A percentile compares a stretch with the other conserved stretches of the same genome.
These are phyloP conservation scores for Myotis yumanensis DNA, from an alignment of 2,113 vertebrate genomes.

Conservation along the genomic window DNA sequence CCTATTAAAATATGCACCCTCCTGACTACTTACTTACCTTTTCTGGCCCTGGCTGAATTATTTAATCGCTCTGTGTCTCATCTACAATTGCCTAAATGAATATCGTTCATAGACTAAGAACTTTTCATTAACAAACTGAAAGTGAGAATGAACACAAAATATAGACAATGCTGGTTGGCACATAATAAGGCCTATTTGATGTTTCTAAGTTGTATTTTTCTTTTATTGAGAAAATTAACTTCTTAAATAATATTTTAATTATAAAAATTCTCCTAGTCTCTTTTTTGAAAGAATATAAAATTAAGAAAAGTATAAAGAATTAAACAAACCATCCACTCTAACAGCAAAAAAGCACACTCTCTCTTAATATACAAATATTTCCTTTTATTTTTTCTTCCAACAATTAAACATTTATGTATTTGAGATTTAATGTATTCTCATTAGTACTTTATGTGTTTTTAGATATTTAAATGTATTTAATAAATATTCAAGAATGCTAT, in stretches of 20 bases:
- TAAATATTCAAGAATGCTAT: not conserved
- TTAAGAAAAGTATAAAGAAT: not conserved
- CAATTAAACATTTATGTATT: not conserved
- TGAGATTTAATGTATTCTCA: not conserved
- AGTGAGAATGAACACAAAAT: not conserved
- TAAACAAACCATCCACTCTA: not conserved
- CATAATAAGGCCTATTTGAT: not conserved
- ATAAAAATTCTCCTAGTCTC: not conserved
- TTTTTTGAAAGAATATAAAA: not conserved
- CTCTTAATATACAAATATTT: not conserved
- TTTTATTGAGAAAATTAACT: not conserved
- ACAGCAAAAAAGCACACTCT: not conserved
- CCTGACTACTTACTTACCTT: not conserved
- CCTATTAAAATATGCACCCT: not conserved
- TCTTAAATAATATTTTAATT: not conserved
- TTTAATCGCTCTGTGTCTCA: not conserved
- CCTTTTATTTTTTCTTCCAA: not conserved
- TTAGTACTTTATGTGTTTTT: not conserved
- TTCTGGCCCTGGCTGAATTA: not conserved
- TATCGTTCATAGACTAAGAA: not conserved
- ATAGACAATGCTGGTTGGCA: not conserved
- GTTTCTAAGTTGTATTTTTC: not conserved
- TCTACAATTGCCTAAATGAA: not conserved
- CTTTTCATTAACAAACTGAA: not conserved
- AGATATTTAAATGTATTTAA: not conserved